Conservation (phyloP, 2,888 invertebrate species). For the Malachius bipustulatus region DNA sequence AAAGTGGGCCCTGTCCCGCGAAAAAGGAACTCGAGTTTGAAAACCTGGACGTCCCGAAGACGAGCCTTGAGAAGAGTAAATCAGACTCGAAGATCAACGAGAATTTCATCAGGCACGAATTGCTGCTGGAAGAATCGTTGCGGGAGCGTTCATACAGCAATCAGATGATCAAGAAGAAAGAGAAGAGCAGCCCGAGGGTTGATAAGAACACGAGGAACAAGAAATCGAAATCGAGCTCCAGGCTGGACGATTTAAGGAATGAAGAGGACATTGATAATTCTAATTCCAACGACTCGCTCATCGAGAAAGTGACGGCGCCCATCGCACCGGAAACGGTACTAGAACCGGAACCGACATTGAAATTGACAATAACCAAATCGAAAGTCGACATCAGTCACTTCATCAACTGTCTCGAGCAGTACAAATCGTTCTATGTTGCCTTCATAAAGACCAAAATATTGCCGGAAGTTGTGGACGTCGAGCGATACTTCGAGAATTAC, state of each 20-base stretch:
- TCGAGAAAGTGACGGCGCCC: slow-evolving; percentile 6
- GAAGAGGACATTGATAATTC: slow-evolving; percentile 31
- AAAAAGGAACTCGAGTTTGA: not conserved
- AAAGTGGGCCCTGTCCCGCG: not conserved
- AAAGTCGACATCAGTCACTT: slow-evolving; percentile 35
- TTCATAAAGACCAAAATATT: slow-evolving; percentile 38
- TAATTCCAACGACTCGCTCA: slow-evolving; percentile 16
- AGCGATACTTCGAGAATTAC: slow-evolving; percentile 37
- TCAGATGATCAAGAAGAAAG: slow-evolving; percentile 34
- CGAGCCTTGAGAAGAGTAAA: slow-evolving; percentile 49
- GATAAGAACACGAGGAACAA: slow-evolving; percentile 48
- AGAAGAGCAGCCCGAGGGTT: slow-evolving; percentile 40
- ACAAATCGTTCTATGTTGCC: slow-evolving; percentile 32
- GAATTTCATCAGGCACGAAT: slow-evolving; percentile 36
- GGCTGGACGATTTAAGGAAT: slow-evolving; percentile 43
- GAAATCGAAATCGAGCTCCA: slow-evolving; percentile 46
- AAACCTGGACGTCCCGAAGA: slow-evolving; percentile 18
- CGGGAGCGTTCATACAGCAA: slow-evolving; percentile 36
- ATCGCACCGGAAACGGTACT: slow-evolving; percentile 8
- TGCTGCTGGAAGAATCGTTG: slow-evolving; percentile 28
- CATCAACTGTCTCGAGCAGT: slow-evolving; percentile 32
- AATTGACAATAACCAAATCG: slow-evolving; percentile 16
- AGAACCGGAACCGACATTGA: slow-evolving; percentile 15
- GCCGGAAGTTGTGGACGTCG: slow-evolving; percentile 37
- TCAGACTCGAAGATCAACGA: slow-evolving; percentile 52